Percentiles rank a stretch among this genome's conserved stretches.
These are phyloP conservation scores for Ormyrus labotus DNA, from an alignment of 2,888 invertebrate species.

Conservation along the genomic window DNA sequence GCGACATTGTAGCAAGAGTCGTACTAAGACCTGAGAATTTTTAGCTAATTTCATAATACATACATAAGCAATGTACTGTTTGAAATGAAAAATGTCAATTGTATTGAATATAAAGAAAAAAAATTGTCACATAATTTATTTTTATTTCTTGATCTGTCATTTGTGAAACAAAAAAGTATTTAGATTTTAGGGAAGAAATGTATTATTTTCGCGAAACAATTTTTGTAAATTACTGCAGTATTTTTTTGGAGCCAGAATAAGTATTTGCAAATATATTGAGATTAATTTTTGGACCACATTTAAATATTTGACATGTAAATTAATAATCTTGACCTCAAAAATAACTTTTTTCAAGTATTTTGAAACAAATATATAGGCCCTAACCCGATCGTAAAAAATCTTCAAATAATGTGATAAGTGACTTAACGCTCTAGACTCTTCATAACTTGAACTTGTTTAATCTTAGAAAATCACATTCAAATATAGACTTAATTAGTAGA, in stretches of 20 bases:
- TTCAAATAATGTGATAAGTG: constrained; percentile 52
- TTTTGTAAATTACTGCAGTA: constrained; percentile 32
- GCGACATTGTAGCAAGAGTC: constrained; percentile 24
- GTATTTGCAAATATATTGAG: constrained; percentile 18
- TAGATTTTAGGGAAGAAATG: constrained; percentile 9
- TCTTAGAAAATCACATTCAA: constrained; percentile 35
- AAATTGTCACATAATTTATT: constrained; percentile 53
- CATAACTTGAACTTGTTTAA: constrained; percentile 13
- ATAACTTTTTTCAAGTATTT: constrained; percentile 36
- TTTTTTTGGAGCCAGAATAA: constrained; percentile 26
- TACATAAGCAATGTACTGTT: constrained; percentile 46
- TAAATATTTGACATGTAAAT: constrained; percentile 33
- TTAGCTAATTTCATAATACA: constrained; percentile 49
- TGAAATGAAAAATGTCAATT: constrained; percentile 51
- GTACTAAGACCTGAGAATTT: constrained; percentile 41
- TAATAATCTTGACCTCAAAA: constrained; percentile 14
- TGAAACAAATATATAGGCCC: constrained; percentile 40
- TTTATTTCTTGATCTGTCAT: constrained; percentile 2
- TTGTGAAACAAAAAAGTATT: neutral
- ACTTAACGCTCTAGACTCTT: constrained; percentile 42
- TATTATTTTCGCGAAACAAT: constrained; percentile 13
- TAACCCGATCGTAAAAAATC: constrained; percentile 48
- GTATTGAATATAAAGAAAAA: constrained; percentile 45
- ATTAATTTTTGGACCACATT: constrained; percentile 24
- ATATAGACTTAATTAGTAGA: constrained; percentile 45